Evolutionary conservation across 2,113 vertebrate genomes (phyloP).

Genomic region (Phasianus colchicus): DNA sequence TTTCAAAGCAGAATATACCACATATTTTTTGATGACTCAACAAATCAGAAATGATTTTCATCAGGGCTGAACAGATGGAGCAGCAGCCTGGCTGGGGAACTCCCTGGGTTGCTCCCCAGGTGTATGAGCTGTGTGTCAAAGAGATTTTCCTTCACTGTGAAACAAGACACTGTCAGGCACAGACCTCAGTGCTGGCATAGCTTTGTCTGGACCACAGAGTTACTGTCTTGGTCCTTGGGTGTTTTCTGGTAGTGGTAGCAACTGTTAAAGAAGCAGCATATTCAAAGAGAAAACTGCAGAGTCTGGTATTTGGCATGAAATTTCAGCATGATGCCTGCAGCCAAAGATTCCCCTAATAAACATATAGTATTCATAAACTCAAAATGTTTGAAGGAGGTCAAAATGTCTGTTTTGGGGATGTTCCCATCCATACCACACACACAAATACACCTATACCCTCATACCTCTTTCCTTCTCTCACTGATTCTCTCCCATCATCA

Average conservation of each 20-base stretch:
- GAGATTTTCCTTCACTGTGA: background rate
- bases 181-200: background rate
- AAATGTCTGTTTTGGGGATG: background rate
- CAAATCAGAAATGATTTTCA: background rate
- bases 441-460: background rate
- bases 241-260: background rate
- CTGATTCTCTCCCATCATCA: background rate
- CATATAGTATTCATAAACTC: background rate
- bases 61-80: constrained; percentile 7
- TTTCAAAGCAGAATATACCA: background rate
- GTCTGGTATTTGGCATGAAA: background rate
- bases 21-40: background rate
- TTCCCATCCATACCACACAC: background rate
- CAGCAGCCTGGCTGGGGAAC: background rate
- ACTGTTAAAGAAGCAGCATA: fast-evolving
- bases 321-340: background rate
- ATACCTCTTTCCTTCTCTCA: background rate
- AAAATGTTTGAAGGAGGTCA: background rate
- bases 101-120: background rate
- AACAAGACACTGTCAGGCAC: fast-evolving
- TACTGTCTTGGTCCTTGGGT: background rate
- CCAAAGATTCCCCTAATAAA: background rate
- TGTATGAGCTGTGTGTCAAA: constrained; percentile 9
- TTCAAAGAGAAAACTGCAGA: background rate
- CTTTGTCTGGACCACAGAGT: background rate